Conservation (phyloP, 2,797 vertebrate species). For the Acanthurus lineatus region DNA sequence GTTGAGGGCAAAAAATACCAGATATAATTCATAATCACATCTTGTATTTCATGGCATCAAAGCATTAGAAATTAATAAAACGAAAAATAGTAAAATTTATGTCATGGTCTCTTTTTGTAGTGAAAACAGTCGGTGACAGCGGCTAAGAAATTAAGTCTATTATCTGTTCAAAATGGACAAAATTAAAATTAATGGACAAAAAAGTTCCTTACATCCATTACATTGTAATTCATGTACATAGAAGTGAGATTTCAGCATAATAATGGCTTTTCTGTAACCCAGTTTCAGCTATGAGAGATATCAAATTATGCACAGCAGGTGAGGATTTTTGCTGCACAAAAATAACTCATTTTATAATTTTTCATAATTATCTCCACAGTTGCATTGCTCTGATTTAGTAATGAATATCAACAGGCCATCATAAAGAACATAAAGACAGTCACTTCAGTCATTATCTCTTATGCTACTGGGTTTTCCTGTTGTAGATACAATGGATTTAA, state of each 20-base stretch:
- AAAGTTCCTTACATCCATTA: background rate
- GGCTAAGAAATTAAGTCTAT: background rate
- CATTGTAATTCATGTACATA: background rate
- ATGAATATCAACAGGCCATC: slow-evolving; percentile 6
- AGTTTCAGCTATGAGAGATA: background rate
- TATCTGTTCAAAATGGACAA: background rate
- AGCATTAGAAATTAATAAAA: background rate
- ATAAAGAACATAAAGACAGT: background rate
- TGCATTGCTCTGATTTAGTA: background rate
- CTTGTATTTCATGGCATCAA: too few species aligned
- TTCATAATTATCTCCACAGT: background rate
- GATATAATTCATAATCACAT: too few species aligned
- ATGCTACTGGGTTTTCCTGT: background rate
- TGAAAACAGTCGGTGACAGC: background rate
- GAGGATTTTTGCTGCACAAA: slow-evolving; percentile 3
- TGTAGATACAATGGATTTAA: slow-evolving; percentile 2
- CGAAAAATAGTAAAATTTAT: background rate
- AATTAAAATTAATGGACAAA: background rate
- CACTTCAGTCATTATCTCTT: background rate
- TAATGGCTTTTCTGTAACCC: background rate
- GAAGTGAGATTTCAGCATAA: background rate
- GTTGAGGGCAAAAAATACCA: too few species aligned
- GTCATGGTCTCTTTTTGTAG: background rate
- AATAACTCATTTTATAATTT: background rate
- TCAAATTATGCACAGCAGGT: background rate